phyloP scores from a whole-genome alignment of 2,797 vertebrate species.

The Amphiprion clarkii region DNA sequence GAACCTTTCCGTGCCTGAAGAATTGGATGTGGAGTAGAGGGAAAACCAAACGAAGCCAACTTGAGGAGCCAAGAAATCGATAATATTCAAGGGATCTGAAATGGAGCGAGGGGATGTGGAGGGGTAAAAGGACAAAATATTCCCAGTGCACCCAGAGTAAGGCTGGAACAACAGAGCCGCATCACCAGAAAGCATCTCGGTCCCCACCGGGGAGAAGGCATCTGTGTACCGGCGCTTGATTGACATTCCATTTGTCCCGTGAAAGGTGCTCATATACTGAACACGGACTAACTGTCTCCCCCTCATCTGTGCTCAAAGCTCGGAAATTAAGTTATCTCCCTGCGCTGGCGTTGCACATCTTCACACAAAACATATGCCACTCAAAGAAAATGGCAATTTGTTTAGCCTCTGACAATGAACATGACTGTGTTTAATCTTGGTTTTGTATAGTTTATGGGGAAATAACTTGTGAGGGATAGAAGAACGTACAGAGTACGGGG shows the following conservation, averaged over 20 bases:
- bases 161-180: slow-evolving; percentile 78
- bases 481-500: slow-evolving; percentile 14
- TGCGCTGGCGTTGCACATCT: slow-evolving; percentile 35
- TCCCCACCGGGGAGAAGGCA: slow-evolving; percentile 66
- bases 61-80: slow-evolving; percentile 53
- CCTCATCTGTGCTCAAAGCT: slow-evolving; percentile 80
- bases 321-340: slow-evolving; percentile 75
- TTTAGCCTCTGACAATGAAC: slow-evolving; percentile 79
- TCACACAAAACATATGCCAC: slow-evolving; percentile 80
- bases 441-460: slow-evolving; percentile 40
- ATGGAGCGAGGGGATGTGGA: slow-evolving; percentile 67
- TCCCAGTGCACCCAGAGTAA: slow-evolving; percentile 82
- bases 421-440: slow-evolving; percentile 65
- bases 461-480: slow-evolving; percentile 38
- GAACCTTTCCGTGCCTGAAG: slow-evolving; percentile 9
- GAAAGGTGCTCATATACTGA: slow-evolving; percentile 86
- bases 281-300: slow-evolving; percentile 80
- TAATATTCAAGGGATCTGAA: slow-evolving; percentile 68
- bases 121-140: slow-evolving; percentile 82
- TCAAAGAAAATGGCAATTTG: slow-evolving; percentile 80
- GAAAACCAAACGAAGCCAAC: slow-evolving; percentile 40
- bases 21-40: slow-evolving; percentile 27
- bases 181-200: slow-evolving; percentile 77
- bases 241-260: slow-evolving; percentile 88
- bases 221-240: slow-evolving; percentile 80